phyloP scores from a whole-genome alignment of 2,113 vertebrate species.

The Pan troglodytes region NHGRI_mPanTro3-v2.1_pri NC_072415.2:20836001-20836500 shows the following conservation, averaged over 20 bases:
- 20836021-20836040: not conserved
- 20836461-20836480: not conserved
- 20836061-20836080: not conserved
- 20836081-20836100: no score
- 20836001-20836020: not conserved
- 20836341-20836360: not conserved
- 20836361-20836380: not conserved
- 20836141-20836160: no score
- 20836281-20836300: not conserved
- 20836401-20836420: constrained; percentile 14
- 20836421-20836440: constrained; percentile 23
- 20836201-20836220: not conserved
- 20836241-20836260: no score
- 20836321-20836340: not conserved
- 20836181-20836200: no score
- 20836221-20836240: not conserved
- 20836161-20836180: no score
- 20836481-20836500: not conserved
- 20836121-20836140: no score
- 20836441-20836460: not conserved
- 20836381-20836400: not conserved
- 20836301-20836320: not conserved
- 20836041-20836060: not conserved
- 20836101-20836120: no score
- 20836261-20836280: rapidly evolving